phyloP scores from a whole-genome alignment of 2,888 invertebrate genomes.

The Leistus spinibarbis region DNA sequence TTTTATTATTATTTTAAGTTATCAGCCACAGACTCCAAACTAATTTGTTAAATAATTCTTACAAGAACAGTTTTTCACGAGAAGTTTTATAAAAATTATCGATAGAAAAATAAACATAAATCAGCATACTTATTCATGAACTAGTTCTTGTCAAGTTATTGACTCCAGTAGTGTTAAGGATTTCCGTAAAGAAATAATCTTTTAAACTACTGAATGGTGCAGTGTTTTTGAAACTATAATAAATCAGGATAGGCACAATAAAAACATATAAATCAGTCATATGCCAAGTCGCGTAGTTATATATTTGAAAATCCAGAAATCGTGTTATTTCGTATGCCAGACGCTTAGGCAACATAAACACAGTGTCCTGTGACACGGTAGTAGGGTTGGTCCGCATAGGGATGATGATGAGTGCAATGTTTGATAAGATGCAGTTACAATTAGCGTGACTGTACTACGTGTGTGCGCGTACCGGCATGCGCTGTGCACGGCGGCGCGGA shows the following conservation, averaged over 20 bases:
- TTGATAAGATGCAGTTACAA: conserved; percentile 16
- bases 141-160: neutral
- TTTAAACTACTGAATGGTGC: neutral
- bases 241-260: neutral
- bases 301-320: neutral
- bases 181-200: neutral
- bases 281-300: neutral
- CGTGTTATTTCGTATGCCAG: neutral
- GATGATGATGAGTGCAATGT: conserved; percentile 10
- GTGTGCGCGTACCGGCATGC: neutral
- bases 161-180: neutral
- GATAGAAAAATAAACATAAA: neutral
- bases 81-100: neutral
- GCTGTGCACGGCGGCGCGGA: conserved; percentile 13
- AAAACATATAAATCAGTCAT: neutral
- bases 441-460: conserved; percentile 26
- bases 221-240: neutral
- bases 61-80: too few species aligned
- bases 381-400: neutral
- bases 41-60: too few species aligned
- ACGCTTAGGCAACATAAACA: neutral
- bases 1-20: too few species aligned
- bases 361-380: neutral
- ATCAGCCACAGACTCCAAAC: too few species aligned
- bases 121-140: neutral